Conservation (phyloP, 2,888 invertebrate genomes). For the Patella caerulea region DNA sequence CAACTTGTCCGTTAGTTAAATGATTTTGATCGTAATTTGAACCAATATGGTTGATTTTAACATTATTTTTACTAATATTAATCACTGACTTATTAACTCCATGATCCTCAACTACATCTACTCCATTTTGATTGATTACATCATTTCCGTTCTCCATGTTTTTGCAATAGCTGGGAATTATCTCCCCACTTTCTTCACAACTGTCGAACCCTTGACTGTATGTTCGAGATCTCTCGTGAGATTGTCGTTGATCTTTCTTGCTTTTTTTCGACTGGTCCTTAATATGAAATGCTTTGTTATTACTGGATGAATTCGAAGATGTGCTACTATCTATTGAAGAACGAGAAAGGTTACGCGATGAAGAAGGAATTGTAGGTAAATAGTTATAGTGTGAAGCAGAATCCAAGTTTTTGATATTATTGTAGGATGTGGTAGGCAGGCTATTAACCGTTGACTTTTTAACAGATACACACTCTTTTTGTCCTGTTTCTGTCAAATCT, state of each 20-base stretch:
- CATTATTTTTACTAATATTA: conserved; percentile 30
- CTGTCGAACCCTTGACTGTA: conserved; percentile 5
- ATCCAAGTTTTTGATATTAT: too few species aligned
- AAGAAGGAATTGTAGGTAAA: too few species aligned
- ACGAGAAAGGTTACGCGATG: too few species aligned
- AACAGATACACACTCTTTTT: not conserved
- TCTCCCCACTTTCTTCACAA: conserved; percentile 18
- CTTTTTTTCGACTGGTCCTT: too few species aligned
- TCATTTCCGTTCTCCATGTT: not conserved
- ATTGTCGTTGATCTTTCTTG: not conserved
- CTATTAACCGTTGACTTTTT: too few species aligned
- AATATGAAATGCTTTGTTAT: too few species aligned
- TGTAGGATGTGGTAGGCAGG: too few species aligned
- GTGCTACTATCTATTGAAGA: too few species aligned
- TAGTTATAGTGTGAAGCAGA: too few species aligned
- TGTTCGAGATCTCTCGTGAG: not conserved
- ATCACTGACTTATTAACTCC: conserved; percentile 34
- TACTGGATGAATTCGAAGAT: too few species aligned
- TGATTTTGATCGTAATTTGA: not conserved
- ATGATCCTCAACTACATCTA: not conserved
- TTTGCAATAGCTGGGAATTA: not conserved
- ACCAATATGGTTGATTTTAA: conserved; percentile 30
- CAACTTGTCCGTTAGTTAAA: not conserved
- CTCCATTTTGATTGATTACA: not conserved
- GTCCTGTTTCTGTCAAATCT: too few species aligned